Evolutionary conservation across 1,140 invertebrate genomes (phyloP), one percentile per base, ranked within the genome.

Genomic region (Oryzaephilus surinamensis): DNA sequence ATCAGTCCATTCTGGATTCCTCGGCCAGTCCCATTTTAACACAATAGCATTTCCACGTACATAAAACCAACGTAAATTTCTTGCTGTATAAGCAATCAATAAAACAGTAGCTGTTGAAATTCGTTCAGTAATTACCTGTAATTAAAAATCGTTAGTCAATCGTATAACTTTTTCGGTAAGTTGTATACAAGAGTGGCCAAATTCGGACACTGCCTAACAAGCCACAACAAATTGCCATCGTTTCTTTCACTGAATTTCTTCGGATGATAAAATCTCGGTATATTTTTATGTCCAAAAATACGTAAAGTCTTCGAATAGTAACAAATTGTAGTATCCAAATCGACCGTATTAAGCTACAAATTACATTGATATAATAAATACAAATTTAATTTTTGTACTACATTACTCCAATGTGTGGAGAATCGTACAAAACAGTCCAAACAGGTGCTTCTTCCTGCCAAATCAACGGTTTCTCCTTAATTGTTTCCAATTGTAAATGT

Each of bases 91-190:
- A 0, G 77, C 81, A 17, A 89, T 66, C n/a, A 89, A 62, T 16
- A 91, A 58, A 8, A 87, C 66, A 1, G 84, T 88, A 0, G 78
- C 70, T 0, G 85, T 87, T 1, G 85, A 89, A 32, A 91, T 73
- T 54, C 80, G 67, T 52, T 90, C 84, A 3, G 81, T 69, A 11
- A 90, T 72, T 46, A 84, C 66, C 81, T 83, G 49, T 16, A 58
- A n/a, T n/a, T n/a, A n/a, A n/a, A 55, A 30, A 17, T 5, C 8
- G 10, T 15, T n/a, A 16, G 37, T 2, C 19, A 20, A 20, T 20
- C 19, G 8, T 20, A 5, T 20, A n/a, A n/a, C n/a, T 32, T 7
- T 23, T 35, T 11, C 10, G 11, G 8, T 20, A 24, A 10, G n/a
- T n/a, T 15, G 31, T 12, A 14, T 59, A 79, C 76, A 51, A 85